phyloP scores from a whole-genome alignment of 1,140 invertebrate species.

The Melipona quadrifasciata region DNA sequence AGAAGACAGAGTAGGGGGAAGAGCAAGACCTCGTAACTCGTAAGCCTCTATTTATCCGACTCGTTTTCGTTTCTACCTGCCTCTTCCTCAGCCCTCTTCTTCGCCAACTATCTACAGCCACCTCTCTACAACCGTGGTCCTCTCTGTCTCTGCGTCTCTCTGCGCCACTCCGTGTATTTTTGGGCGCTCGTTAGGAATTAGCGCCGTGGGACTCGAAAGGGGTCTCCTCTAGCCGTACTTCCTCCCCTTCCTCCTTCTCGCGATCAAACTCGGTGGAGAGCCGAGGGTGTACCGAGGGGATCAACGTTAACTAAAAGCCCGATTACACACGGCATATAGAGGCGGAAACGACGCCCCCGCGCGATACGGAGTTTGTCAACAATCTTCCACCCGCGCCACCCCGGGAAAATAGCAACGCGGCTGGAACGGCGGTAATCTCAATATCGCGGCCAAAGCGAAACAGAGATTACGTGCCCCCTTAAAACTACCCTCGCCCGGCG shows the following conservation, averaged over 20 bases:
- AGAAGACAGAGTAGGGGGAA: neutral
- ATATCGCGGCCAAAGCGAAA: conserved; percentile 31
- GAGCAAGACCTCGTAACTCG: conserved; percentile 23
- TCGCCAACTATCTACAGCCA: conserved; percentile 32
- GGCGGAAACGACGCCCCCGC: neutral
- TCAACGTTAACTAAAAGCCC: conserved; percentile 19
- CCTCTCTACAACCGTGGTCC: neutral
- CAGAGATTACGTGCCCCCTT: conserved; percentile 43
- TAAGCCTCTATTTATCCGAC: conserved; percentile 42
- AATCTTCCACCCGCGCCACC: conserved; percentile 27
- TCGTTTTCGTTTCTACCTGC: conserved; percentile 47
- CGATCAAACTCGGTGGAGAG: neutral
- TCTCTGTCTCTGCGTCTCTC: neutral
- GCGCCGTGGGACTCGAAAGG: conserved; percentile 31
- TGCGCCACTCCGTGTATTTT: conserved; percentile 39
- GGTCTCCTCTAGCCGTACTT: conserved; percentile 16
- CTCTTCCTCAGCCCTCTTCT: conserved; percentile 21
- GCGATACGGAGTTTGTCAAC: conserved; percentile 43
- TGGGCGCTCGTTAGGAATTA: conserved; percentile 55
- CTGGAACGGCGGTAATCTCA: conserved; percentile 39
- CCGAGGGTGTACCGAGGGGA: conserved; percentile 9
- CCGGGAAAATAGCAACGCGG: conserved; percentile 9
- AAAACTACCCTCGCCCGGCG: neutral
- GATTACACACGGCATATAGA: neutral
- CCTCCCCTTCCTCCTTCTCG: neutral